These are phyloP conservation scores for Pachyseris speciosa DNA, from an alignment of 64 coral and sea anemone species.

Conservation along the genomic window DNA sequence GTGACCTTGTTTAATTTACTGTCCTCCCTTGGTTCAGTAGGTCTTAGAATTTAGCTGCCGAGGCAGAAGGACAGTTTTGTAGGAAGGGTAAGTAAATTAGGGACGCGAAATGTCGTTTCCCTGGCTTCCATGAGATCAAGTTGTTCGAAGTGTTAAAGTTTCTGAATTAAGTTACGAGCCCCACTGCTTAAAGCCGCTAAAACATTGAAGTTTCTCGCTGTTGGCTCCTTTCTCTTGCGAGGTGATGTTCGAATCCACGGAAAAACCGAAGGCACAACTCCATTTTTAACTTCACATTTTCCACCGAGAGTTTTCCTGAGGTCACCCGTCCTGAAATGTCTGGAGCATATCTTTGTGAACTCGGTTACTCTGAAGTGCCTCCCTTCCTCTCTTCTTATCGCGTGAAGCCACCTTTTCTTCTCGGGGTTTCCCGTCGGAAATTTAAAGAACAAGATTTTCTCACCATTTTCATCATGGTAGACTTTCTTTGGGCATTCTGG, in stretches of 20 bases:
- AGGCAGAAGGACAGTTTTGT: no score
- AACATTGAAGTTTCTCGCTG: no score
- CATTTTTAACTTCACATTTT: conserved; percentile 42
- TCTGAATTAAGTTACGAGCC: no score
- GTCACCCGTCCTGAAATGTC: conserved; percentile 47
- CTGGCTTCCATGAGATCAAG: no score
- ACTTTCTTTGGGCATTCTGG: conserved; percentile 56
- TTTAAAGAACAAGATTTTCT: conserved; percentile 64
- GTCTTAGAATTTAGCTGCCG: no score
- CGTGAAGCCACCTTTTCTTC: conserved; percentile 51
- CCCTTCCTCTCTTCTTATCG: conserved; percentile 53
- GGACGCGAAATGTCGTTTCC: no score
- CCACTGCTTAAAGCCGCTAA: no score
- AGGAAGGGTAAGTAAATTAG: no score
- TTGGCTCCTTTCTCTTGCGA: conserved; percentile 36
- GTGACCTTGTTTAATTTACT: no score
- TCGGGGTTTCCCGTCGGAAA: conserved; percentile 39
- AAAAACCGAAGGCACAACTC: conserved; percentile 39
- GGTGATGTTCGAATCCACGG: conserved; percentile 39
- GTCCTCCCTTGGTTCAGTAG: no score
- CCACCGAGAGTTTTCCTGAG: conserved; percentile 48
- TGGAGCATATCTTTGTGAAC: conserved; percentile 37
- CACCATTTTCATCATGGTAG: conserved; percentile 28
- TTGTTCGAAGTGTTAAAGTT: no score
- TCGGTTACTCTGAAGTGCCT: conserved; percentile 49